phyloP scores from a whole-genome alignment of 2,113 vertebrate species.

The Phaethornis superciliosus region DNA sequence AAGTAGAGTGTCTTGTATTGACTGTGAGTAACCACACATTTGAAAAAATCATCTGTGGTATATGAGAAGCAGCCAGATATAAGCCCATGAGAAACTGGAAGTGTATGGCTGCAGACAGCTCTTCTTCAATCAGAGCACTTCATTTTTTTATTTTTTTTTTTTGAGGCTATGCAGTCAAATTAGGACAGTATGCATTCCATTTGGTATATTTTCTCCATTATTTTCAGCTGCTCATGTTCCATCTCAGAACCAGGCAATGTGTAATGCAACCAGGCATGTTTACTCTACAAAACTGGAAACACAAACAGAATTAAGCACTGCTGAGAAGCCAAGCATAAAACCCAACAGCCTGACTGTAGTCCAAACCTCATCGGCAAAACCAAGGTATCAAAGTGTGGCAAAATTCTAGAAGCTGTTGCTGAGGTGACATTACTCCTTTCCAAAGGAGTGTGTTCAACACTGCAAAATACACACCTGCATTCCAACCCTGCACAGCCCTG shows the following conservation, averaged over 20 bases:
- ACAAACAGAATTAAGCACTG: not conserved
- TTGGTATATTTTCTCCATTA: not conserved
- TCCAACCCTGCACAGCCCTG: accelerated
- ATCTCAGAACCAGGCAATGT: not conserved
- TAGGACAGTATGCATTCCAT: accelerated
- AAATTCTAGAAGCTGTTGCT: not conserved
- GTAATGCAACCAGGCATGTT: not conserved
- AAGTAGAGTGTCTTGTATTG: not conserved
- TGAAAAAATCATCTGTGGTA: not conserved
- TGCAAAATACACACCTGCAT: not conserved
- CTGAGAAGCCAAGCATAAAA: not conserved
- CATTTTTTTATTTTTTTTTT: too few species aligned
- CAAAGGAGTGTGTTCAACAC: accelerated
- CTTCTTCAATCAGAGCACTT: not conserved
- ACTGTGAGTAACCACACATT: not conserved
- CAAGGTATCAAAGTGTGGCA: accelerated
- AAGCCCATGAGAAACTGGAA: not conserved
- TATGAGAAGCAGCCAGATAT: not conserved
- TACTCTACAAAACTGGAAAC: not conserved
- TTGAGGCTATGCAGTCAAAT: accelerated
- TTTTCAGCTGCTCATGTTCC: not conserved
- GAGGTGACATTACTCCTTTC: not conserved
- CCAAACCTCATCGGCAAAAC: not conserved
- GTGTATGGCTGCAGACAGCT: not conserved
- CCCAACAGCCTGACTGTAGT: not conserved